phyloP scores from a whole-genome alignment of 2,113 vertebrate genomes.

The Tapirus terrestris region DNA sequence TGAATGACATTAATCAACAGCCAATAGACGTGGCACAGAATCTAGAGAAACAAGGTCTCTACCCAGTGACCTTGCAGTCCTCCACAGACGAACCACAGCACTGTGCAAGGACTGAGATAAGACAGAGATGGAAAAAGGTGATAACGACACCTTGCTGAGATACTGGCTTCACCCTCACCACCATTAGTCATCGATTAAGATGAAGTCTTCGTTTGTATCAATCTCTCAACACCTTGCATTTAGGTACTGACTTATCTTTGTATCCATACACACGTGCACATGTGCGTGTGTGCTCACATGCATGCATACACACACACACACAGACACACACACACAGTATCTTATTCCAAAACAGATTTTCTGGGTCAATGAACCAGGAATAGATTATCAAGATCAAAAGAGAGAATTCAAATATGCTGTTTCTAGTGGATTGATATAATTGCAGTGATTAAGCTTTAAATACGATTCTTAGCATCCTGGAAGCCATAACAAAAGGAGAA shows the following conservation, averaged over 20 bases:
- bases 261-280: background rate
- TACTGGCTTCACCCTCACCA: background rate
- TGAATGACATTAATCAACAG: background rate
- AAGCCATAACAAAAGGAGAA: conserved; percentile 20
- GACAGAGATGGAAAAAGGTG: background rate
- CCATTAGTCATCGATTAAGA: background rate
- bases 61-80: background rate
- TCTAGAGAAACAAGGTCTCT: conserved; percentile 19
- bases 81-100: background rate
- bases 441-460: conserved; percentile 51
- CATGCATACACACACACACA: background rate
- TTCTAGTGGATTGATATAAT: conserved; percentile 36
- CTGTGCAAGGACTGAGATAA: background rate
- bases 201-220: background rate
- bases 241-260: background rate
- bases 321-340: background rate
- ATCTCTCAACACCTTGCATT: background rate
- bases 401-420: conserved; percentile 41
- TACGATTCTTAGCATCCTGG: conserved; percentile 36
- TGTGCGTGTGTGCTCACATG: background rate
- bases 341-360: conserved; percentile 41
- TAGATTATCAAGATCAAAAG: conserved; percentile 24
- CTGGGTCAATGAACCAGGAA: conserved; percentile 1
- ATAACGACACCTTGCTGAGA: background rate
- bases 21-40: background rate